A percentile compares a stretch with the other conserved stretches of the same genome.
phyloP scores from a whole-genome alignment of 2,113 vertebrate species.

The Leuciscus idus region DNA sequence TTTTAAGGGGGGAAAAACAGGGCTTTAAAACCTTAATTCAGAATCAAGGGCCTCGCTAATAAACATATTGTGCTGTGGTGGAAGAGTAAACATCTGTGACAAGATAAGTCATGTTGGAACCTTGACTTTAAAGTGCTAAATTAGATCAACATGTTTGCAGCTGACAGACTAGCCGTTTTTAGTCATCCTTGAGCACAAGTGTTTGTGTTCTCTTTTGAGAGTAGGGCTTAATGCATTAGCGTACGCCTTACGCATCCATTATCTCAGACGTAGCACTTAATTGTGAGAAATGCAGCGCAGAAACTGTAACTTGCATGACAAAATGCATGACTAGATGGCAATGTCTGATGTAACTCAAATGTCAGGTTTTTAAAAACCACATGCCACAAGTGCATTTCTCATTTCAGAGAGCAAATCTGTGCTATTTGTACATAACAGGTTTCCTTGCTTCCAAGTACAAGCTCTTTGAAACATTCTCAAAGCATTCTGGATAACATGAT shows the following conservation, averaged over 20 bases:
- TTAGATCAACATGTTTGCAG: conserved; percentile 42
- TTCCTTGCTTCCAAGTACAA: neutral
- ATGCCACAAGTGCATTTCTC: neutral
- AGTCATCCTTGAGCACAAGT: neutral
- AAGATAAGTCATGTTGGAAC: neutral
- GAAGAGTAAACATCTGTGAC: neutral
- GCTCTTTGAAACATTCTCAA: no score
- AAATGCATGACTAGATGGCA: neutral
- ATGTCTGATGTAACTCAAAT: neutral
- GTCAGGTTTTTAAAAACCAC: neutral
- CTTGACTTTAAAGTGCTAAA: neutral
- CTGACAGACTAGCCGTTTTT: neutral
- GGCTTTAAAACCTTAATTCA: no score
- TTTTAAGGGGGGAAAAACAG: neutral
- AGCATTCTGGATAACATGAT: no score
- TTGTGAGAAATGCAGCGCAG: neutral
- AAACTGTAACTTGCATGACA: neutral
- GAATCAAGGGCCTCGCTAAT: neutral
- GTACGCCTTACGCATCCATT: no score
- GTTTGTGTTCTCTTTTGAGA: neutral
- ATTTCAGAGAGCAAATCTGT: neutral
- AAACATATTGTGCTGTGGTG: neutral
- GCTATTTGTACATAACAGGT: neutral
- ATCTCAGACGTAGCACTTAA: no score
- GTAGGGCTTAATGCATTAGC: neutral